Conservation (phyloP, 1,140 invertebrate species). For the Microplitis mediator region DNA sequence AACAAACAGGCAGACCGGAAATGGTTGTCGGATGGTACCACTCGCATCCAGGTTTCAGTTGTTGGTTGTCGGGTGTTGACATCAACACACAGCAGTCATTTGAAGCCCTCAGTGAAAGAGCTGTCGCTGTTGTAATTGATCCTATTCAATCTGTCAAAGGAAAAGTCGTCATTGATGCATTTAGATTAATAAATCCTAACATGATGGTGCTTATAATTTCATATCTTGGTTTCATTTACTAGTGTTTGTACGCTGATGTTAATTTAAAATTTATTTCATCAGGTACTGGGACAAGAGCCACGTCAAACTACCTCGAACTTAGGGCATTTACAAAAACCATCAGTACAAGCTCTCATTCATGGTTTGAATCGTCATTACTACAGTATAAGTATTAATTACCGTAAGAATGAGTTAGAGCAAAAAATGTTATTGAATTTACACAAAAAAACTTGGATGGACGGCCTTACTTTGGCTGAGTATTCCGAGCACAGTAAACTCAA, state of each 20-base stretch:
- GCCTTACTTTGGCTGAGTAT: slow-evolving; percentile 93
- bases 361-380: slow-evolving; percentile 99
- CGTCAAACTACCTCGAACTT: slow-evolving; percentile 98
- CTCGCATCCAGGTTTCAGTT: slow-evolving; percentile 99
- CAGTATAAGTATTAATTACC: slow-evolving; percentile 99
- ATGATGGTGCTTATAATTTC: slow-evolving; percentile 77
- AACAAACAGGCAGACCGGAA: slow-evolving; percentile 97
- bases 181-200: slow-evolving; percentile 97
- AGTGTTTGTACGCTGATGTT: not conserved
- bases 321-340: slow-evolving; percentile 98
- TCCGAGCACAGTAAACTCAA: slow-evolving; percentile 90
- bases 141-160: slow-evolving; percentile 99
- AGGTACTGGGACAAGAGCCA: slow-evolving; percentile 94
- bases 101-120: slow-evolving; percentile 96
- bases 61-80: slow-evolving; percentile 99
- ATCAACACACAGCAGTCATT: slow-evolving; percentile 99
- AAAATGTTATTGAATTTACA: slow-evolving; percentile 99
- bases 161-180: slow-evolving; percentile 95
- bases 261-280: slow-evolving; percentile 7
- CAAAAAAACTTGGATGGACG: slow-evolving; percentile 99
- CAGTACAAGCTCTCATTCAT: slow-evolving; percentile 99
- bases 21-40: slow-evolving; percentile 99
- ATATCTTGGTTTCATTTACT: not conserved
- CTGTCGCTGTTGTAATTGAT: slow-evolving; percentile 99
- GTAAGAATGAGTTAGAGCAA: slow-evolving; percentile 98